phyloP scores from a whole-genome alignment of 92 coral and sea anemone genomes.

The Zoanthus solanderi region DNA sequence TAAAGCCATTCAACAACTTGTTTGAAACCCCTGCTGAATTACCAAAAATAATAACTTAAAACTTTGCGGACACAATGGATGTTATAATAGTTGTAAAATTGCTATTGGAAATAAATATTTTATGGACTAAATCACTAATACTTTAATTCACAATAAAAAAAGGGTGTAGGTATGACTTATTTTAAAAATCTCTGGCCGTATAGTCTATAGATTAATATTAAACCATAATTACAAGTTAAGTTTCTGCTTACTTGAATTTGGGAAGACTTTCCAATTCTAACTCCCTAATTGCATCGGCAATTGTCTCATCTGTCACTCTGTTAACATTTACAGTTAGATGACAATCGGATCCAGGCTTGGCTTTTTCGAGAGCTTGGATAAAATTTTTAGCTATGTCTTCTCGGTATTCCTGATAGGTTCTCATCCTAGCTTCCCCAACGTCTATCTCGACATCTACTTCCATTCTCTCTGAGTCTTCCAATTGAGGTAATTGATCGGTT shows the following conservation, averaged over 20 bases:
- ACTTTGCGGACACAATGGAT: not conserved
- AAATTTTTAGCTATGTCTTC: conserved; percentile 1
- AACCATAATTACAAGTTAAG: not conserved
- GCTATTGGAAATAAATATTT: not conserved
- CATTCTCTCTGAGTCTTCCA: not conserved
- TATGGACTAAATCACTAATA: not conserved
- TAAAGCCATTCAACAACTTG: conserved; percentile 1
- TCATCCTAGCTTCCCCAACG: conserved; percentile 7
- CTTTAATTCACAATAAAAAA: not conserved
- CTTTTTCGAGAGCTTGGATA: conserved; percentile 1
- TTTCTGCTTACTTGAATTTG: conserved; percentile 3
- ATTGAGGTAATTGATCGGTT: not conserved
- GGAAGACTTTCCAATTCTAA: conserved; percentile 1
- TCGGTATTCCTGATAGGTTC: not conserved
- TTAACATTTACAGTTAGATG: not conserved
- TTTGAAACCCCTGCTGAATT: conserved; percentile 4
- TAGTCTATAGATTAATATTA: not conserved
- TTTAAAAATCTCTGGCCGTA: not conserved
- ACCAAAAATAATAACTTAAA: not conserved
- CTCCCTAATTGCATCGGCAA: conserved; percentile 3
- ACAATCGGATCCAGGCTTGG: not conserved
- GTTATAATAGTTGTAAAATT: not conserved
- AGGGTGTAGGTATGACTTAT: not conserved
- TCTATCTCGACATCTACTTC: not conserved
- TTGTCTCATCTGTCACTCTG: conserved; percentile 2